Conservation (phyloP, 1,140 invertebrate species). For the Drosophila serrata region DNA sequence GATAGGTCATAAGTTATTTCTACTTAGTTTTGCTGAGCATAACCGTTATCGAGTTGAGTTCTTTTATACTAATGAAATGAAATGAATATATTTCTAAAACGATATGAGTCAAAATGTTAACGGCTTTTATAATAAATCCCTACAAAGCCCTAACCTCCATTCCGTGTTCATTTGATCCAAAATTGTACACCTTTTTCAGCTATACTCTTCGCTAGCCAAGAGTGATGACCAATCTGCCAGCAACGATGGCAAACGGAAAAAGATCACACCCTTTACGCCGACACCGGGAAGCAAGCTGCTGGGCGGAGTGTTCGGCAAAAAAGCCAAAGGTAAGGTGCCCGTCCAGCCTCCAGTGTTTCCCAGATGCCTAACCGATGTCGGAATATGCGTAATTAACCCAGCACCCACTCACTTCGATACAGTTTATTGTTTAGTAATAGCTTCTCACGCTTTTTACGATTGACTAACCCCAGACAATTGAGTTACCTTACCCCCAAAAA, state of each 20-base stretch:
- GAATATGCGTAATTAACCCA: conserved; percentile 30
- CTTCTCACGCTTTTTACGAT: conserved; percentile 34
- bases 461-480: conserved; percentile 27
- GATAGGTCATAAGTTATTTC: neutral
- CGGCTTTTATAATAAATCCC: conserved; percentile 10
- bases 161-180: neutral
- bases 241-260: conserved; percentile 55
- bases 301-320: conserved; percentile 80
- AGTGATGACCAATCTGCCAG: conserved; percentile 36
- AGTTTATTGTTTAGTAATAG: conserved; percentile 15
- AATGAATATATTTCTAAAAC: neutral
- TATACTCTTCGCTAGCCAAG: conserved; percentile 56
- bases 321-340: conserved; percentile 78
- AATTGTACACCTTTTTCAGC: conserved; percentile 44
- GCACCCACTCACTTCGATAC: neutral
- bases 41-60: neutral
- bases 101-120: neutral
- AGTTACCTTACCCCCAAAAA: conserved; percentile 23
- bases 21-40: neutral
- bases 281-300: conserved; percentile 76
- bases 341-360: neutral
- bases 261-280: conserved; percentile 78
- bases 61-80: neutral
- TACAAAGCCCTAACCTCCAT: neutral
- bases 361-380: neutral